Evolutionary conservation across 2,113 vertebrate species (phyloP).

Genomic region (Oxygymnocypris stewartii): DNA sequence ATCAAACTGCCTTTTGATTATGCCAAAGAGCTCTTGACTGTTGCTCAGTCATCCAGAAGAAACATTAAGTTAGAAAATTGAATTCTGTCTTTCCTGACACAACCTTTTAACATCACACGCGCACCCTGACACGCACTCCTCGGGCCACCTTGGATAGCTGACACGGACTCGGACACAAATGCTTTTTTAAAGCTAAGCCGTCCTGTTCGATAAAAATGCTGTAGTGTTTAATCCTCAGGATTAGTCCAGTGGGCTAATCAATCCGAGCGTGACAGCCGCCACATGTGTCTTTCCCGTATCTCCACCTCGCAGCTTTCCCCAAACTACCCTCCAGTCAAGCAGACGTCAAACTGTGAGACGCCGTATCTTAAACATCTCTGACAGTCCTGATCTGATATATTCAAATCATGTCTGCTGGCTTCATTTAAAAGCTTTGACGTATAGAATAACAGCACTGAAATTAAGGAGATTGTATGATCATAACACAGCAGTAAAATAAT

Average conservation of each 20-base stretch:
- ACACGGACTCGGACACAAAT: slow-evolving; percentile 44
- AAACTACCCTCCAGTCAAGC: slow-evolving; percentile 47
- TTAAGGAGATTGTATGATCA: background rate
- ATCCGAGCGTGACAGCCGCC: slow-evolving; percentile 54
- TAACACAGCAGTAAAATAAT: slow-evolving; percentile 1
- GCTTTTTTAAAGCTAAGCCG: slow-evolving; percentile 39
- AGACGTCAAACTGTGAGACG: slow-evolving; percentile 46
- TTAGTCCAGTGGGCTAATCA: slow-evolving; percentile 58
- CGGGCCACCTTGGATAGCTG: slow-evolving; percentile 44
- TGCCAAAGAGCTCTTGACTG: slow-evolving; percentile 13
- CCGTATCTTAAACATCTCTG: slow-evolving; percentile 50
- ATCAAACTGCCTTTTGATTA: slow-evolving; percentile 28
- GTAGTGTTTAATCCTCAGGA: slow-evolving; percentile 55
- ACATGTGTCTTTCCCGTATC: slow-evolving; percentile 55
- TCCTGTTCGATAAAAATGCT: slow-evolving; percentile 53
- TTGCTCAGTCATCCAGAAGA: slow-evolving; percentile 25
- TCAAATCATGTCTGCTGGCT: slow-evolving; percentile 14
- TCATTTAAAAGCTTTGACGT: slow-evolving; percentile 15
- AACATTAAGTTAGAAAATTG: slow-evolving; percentile 31
- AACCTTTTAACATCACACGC: slow-evolving; percentile 25
- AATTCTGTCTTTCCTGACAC: slow-evolving; percentile 39
- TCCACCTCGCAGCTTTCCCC: slow-evolving; percentile 52
- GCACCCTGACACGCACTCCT: slow-evolving; percentile 35
- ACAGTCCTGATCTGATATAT: slow-evolving; percentile 33
- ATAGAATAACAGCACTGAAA: slow-evolving; percentile 7